Conservation (phyloP, 2,888 invertebrate genomes). For the Mythimna ferrago region DNA sequence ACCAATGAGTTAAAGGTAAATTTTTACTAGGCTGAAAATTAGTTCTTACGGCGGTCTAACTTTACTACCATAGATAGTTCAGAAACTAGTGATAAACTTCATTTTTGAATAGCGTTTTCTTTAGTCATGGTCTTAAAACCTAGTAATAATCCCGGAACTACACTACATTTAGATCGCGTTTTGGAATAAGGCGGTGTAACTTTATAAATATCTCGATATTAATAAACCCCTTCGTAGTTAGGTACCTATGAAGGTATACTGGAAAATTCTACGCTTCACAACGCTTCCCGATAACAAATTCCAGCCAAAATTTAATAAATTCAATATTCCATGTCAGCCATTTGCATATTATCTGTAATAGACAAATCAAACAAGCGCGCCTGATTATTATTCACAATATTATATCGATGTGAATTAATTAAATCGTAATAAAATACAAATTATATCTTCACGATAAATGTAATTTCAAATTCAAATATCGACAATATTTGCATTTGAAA, state of each 20-base stretch:
- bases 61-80: too few species aligned
- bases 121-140: too few species aligned
- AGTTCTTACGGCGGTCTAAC: too few species aligned
- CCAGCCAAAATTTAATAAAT: slow-evolving; percentile 33
- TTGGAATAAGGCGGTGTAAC: too few species aligned
- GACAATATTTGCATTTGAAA: slow-evolving; percentile 38
- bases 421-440: slow-evolving; percentile 50
- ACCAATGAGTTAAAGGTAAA: too few species aligned
- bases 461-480: too few species aligned
- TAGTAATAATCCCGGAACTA: too few species aligned
- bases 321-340: slow-evolving; percentile 29
- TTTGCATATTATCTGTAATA: slow-evolving; percentile 53
- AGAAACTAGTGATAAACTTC: too few species aligned
- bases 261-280: neutral
- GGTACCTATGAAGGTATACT: slow-evolving; percentile 1
- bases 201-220: slow-evolving; percentile 13
- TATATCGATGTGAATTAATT: slow-evolving; percentile 46
- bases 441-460: slow-evolving; percentile 20
- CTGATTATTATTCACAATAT: slow-evolving; percentile 52
- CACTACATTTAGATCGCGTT: too few species aligned
- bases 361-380: slow-evolving; percentile 35
- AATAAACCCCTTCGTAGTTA: slow-evolving; percentile 5
- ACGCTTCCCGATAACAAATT: slow-evolving; percentile 26
- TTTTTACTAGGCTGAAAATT: too few species aligned
- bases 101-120: too few species aligned